Evolutionary conservation across 1,140 invertebrate genomes (phyloP).

Genomic region (Pentalonia nigronervosa): DNA sequence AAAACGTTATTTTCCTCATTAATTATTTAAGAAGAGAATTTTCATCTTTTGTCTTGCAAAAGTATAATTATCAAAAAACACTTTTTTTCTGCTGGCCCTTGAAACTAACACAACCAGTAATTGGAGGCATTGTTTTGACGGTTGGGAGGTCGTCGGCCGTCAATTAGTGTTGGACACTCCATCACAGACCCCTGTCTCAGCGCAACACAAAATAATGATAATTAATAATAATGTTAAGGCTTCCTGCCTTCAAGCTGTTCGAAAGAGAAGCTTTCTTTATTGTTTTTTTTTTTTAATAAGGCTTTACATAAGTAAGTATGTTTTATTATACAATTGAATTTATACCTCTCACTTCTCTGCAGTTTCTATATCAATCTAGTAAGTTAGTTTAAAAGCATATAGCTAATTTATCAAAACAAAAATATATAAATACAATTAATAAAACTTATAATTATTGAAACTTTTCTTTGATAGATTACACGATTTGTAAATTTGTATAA

Average conservation of each 20-base stretch:
- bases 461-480: neutral
- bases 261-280: constrained; percentile 24
- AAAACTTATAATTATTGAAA: neutral
- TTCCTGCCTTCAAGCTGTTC: constrained; percentile 8
- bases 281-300: neutral
- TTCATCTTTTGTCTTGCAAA: constrained; percentile 45
- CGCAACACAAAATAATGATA: constrained; percentile 33
- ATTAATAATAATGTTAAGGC: constrained; percentile 49
- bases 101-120: constrained; percentile 49
- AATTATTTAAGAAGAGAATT: constrained; percentile 54
- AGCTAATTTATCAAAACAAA: neutral
- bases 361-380: neutral
- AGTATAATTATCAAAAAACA: constrained; percentile 51
- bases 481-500: neutral
- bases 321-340: constrained; percentile 37
- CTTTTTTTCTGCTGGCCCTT: constrained; percentile 33
- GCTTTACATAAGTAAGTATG: constrained; percentile 10
- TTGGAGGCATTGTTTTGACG: constrained; percentile 55
- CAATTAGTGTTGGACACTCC: constrained; percentile 57
- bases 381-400: neutral
- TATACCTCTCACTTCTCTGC: neutral
- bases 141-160: constrained; percentile 46
- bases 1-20: constrained; percentile 24
- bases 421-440: neutral
- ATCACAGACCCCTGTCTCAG: constrained; percentile 31